phyloP scores from a whole-genome alignment of 92 coral and sea anemone species.

The Paragorgia papillata region DNA sequence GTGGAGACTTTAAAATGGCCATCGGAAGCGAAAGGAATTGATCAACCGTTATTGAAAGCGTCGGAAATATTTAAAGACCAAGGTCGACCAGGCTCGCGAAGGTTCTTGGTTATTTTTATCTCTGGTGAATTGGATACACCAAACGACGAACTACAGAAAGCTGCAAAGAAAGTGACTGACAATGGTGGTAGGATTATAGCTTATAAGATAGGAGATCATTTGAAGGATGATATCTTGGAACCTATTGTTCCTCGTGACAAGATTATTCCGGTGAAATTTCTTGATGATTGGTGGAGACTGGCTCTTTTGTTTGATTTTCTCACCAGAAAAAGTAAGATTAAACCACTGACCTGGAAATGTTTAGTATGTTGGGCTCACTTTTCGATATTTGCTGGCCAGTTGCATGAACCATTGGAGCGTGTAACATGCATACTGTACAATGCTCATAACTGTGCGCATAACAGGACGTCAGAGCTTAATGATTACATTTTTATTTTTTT shows the following conservation, averaged over 20 bases:
- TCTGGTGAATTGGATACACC: slow-evolving; percentile 6
- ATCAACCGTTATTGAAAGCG: background rate
- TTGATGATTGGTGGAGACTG: slow-evolving; percentile 29
- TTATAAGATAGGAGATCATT: slow-evolving; percentile 4
- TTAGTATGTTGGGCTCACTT: no score
- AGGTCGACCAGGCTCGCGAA: slow-evolving; percentile 19
- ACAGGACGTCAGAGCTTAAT: no score
- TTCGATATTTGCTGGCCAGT: no score
- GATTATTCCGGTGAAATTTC: slow-evolving; percentile 4
- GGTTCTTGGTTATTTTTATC: slow-evolving; percentile 7
- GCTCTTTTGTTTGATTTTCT: slow-evolving; percentile 29
- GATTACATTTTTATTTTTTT: no score
- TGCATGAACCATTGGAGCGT: no score
- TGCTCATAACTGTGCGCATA: no score
- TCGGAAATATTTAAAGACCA: slow-evolving; percentile 23
- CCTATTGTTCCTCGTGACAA: background rate
- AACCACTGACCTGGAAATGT: no score
- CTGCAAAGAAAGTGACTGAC: slow-evolving; percentile 22
- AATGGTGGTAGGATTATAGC: slow-evolving; percentile 27
- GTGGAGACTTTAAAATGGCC: slow-evolving; percentile 26
- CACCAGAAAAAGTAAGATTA: slow-evolving; percentile 35
- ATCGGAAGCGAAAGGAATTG: slow-evolving; percentile 12
- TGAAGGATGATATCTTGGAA: background rate
- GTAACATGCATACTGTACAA: no score
- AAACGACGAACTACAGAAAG: slow-evolving; percentile 11